Conservation (phyloP, 2,113 vertebrate species). For the Rynchops niger region DNA sequence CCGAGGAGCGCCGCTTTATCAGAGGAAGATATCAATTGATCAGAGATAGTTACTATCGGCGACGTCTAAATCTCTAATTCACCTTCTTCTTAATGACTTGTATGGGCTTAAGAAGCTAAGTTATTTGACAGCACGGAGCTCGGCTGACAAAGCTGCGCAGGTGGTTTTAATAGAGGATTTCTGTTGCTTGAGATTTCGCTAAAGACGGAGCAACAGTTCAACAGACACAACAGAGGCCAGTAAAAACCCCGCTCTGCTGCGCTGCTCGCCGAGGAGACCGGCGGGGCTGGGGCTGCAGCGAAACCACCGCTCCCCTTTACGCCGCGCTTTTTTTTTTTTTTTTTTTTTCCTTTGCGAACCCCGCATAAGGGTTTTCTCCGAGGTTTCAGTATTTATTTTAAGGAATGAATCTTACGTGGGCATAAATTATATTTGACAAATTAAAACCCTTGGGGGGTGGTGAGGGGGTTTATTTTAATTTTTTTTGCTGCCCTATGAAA, state of each 20-base stretch:
- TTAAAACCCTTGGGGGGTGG: slow-evolving; percentile 9
- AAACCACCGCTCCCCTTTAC: slow-evolving; percentile 46
- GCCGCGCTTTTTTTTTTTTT: not conserved
- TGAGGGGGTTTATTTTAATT: not conserved
- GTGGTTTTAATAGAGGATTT: slow-evolving; percentile 84
- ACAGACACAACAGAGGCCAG: slow-evolving; percentile 82
- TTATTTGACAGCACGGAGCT: slow-evolving; percentile 73
- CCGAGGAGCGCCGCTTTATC: slow-evolving; percentile 60
- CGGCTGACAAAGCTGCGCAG: slow-evolving; percentile 79
- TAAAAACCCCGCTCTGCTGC: slow-evolving; percentile 61
- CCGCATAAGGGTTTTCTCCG: slow-evolving; percentile 56
- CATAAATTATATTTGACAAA: slow-evolving; percentile 77
- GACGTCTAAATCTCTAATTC: slow-evolving; percentile 75
- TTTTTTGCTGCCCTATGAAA: slow-evolving; percentile 4
- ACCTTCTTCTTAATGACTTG: slow-evolving; percentile 82
- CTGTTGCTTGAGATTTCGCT: slow-evolving; percentile 72
- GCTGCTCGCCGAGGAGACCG: slow-evolving; percentile 38
- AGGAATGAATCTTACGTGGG: slow-evolving; percentile 67
- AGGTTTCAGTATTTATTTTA: slow-evolving; percentile 76
- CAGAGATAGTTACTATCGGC: slow-evolving; percentile 77
- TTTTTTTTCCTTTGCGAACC: slow-evolving; percentile 41
- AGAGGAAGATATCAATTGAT: slow-evolving; percentile 85
- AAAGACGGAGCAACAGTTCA: slow-evolving; percentile 77
- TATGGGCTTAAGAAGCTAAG: slow-evolving; percentile 80
- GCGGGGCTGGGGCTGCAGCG: slow-evolving; percentile 23